A percentile compares a stretch with the other conserved stretches of the same genome.
Conservation (phyloP, 1,140 invertebrate genomes). For the Carposina sasakii region DNA sequence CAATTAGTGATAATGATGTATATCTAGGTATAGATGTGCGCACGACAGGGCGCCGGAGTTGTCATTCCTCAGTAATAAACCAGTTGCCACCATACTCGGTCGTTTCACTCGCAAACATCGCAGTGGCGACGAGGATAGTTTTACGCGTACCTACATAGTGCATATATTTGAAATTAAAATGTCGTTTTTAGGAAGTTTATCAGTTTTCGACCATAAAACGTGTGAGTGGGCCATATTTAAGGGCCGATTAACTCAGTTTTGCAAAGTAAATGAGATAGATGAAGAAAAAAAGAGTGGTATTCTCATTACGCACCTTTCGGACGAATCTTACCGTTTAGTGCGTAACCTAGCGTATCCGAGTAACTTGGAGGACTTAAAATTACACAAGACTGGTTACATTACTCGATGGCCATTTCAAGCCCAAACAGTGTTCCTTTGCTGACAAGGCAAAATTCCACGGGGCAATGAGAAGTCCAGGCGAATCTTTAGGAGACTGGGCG, state of each 20-base stretch:
- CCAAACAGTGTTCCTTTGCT: slow-evolving; percentile 11
- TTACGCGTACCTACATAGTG: neutral
- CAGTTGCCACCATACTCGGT: too few species aligned
- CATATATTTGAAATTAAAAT: neutral
- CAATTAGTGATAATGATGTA: too few species aligned
- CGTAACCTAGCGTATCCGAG: slow-evolving; percentile 13
- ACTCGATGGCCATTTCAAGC: slow-evolving; percentile 15
- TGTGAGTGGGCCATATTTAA: slow-evolving; percentile 14
- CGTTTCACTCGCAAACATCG: neutral
- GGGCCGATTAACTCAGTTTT: slow-evolving; percentile 9
- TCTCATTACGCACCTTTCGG: slow-evolving; percentile 10
- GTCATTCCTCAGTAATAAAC: too few species aligned
- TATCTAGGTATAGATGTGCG: too few species aligned
- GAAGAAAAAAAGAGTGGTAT: slow-evolving; percentile 8
- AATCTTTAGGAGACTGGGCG: slow-evolving; percentile 18
- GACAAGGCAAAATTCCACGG: slow-evolving; percentile 14
- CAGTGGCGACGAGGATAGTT: slow-evolving; percentile 4
- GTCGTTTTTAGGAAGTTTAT: slow-evolving; percentile 10
- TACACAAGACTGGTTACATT: slow-evolving; percentile 5
- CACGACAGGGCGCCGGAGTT: too few species aligned
- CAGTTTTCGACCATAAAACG: slow-evolving; percentile 12
- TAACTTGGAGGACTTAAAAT: slow-evolving; percentile 1
- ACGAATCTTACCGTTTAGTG: slow-evolving; percentile 15
- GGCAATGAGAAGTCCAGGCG: slow-evolving; percentile 7
- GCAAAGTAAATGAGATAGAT: slow-evolving; percentile 3